Base-by-base conservation (phyloP, 2,888 invertebrate genomes). In the Pycnomerus fuliginosus region DNA sequence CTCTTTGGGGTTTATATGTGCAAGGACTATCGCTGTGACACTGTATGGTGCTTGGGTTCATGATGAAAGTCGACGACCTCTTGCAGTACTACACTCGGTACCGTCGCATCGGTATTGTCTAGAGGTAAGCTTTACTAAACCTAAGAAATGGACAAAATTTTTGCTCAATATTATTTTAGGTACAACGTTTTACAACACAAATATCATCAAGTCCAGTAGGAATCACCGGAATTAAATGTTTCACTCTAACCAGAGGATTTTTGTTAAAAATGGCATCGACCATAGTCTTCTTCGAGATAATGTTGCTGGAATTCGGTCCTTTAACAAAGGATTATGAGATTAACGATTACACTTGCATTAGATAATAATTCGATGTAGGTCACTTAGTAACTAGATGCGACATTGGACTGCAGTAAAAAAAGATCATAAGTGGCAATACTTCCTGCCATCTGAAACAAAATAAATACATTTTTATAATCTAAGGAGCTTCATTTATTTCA, bases 1-100 rank as follows among this genome's bases (percentile, higher is more conserved):
- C 60, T 85, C 85, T 0, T 77, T 85, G 46, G 77, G 80, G 7
- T 85, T 80, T 59, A 68, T 85, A 16, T 72, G 85, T 30, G 68
- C 75, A 3, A 73, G 85, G 33, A 80, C 83, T 0, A 69, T 80
- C 1, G 77, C 80, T 0, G 67, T 70, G 7, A 61, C 65, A 1
- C 52, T 69, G 37, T 68, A 67, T 49, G 68, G 63, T 8, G 67
- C 69, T 3, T 64, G 65, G 60, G 56, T 70, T 11, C 62, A 70
- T 36, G 69, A 69, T 46, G 67, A 67, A 50, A 73, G 74, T 43
- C 65, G 62, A 50, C 66, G 67, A 42, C 70, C 72, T 1, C 45
- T 72, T 20, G 54, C 62, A 17, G 56, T 66, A 29, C 52, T 75
- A 12, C 71, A 70, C 56, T 66, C 72, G 3, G 62, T 74, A 5